phyloP scores from a whole-genome alignment of 37 sponge, comb jelly and placozoan genomes.

The Mnemiopsis leidyi region DNA sequence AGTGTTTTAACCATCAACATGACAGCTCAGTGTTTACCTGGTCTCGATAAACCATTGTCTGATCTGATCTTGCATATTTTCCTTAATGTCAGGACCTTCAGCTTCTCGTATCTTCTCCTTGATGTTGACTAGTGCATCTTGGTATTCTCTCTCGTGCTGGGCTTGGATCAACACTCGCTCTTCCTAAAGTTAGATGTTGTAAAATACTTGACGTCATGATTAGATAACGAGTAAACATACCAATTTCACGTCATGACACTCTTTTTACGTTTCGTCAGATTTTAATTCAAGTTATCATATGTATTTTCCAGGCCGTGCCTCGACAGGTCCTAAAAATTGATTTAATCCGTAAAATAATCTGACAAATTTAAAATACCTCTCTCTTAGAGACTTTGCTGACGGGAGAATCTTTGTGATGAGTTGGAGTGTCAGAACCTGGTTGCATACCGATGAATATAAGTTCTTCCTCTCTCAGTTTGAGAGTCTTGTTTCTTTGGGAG shows the following conservation, averaged over 20 bases:
- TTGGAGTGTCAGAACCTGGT: conserved; percentile 28
- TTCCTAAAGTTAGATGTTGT: conserved; percentile 68
- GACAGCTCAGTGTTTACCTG: too few relatives aligned
- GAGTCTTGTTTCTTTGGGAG: conserved; percentile 83
- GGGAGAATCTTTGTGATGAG: conserved; percentile 62
- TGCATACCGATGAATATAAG: conserved; percentile 97
- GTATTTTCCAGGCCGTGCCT: too few relatives aligned
- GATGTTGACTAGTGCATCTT: conserved; percentile 83
- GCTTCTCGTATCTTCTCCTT: conserved; percentile 85
- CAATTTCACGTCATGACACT: too few relatives aligned
- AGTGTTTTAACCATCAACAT: too few relatives aligned
- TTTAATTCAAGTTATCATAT: too few relatives aligned
- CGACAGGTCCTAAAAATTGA: too few relatives aligned
- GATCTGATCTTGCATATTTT: conserved; percentile 98
- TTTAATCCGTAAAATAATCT: too few relatives aligned
- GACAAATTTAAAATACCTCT: conserved; percentile 40
- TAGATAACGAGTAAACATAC: too few relatives aligned
- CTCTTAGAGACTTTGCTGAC: background rate
- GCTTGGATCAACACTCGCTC: conserved; percentile 80
- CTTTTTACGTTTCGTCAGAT: too few relatives aligned
- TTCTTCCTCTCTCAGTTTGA: conserved; percentile 79
- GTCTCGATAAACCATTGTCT: conserved; percentile 99
- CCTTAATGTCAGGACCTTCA: conserved; percentile 97
- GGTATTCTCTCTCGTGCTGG: conserved; percentile 89
- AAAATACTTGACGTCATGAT: too few relatives aligned